Base-by-base conservation (phyloP, 2,113 vertebrate genomes). In the Coturnix japonica region DNA sequence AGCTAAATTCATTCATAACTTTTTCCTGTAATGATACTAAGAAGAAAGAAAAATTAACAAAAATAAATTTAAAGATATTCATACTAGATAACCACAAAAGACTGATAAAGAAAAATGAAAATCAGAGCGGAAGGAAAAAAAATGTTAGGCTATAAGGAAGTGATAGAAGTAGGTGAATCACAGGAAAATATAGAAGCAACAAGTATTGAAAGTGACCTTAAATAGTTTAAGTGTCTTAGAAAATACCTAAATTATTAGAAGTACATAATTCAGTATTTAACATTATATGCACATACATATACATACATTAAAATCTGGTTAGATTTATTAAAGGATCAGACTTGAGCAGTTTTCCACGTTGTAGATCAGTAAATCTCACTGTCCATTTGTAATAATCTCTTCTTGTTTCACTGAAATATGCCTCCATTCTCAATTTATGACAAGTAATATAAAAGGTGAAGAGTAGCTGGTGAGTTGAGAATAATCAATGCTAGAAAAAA, bases 391-490 rank as follows among this genome's bases (percentile, higher is more conserved):
- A 83, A 86, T 16, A 28, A 76, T 69, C 53, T 73, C 35, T 63
- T 75, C 47, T 79, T 73, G 35, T 80, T 37, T 22, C 63, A 31
- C 30, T 81, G 54, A 83, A 92, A 89, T 41, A 60, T 6, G 10
- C 30, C 53, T 63, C 56, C 56, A 54, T 86, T 51, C 83, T 23
- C 60, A 53, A 31, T 61, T 87, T 89, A 89, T 18, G 79, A 46
- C 30, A 47, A 28, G 21, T 47, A 63, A 66, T 53, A 15, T 57
- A 90, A 74, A 88, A 73, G 33, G 46, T 71, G 25, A 67, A 76
- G 86, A 69, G 59, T 39, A 74, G 69, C 73, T 95, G 76, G 80
- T 86, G 73, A 60, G 59, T 39, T 73, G 22, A 77, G 44, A 94
- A 78, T 74, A 83, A 91, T 77, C 59, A 83, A 64, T 69, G 60